phyloP scores from a whole-genome alignment of 2,113 vertebrate genomes.

The Antennarius striatus region DNA sequence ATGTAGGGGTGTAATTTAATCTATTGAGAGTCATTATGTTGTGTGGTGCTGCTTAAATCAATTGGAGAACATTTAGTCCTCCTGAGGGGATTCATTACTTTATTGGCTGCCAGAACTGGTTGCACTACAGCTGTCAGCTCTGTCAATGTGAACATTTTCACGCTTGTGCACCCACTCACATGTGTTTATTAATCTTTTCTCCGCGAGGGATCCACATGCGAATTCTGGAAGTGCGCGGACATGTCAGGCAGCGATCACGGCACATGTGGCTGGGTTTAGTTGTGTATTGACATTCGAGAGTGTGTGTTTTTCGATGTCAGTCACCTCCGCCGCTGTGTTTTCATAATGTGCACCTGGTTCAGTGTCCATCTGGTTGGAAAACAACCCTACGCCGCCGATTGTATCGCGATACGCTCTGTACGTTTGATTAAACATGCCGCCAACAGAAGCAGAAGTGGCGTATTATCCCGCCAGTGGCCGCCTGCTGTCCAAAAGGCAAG shows the following conservation, averaged over 20 bases:
- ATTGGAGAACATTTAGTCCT: constrained; percentile 30
- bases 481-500: constrained; percentile 18
- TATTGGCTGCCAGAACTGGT: constrained; percentile 16
- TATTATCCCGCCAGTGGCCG: not conserved
- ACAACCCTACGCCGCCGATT: not conserved
- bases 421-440: not conserved
- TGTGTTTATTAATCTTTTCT: constrained; percentile 25
- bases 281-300: constrained; percentile 23
- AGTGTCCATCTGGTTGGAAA: constrained; percentile 22
- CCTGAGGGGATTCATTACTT: constrained; percentile 29
- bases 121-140: constrained; percentile 15
- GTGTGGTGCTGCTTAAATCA: constrained; percentile 5
- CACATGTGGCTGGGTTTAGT: constrained; percentile 21
- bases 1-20: constrained; percentile 2
- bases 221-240: constrained; percentile 1
- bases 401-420: not conserved
- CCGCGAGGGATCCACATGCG: constrained; percentile 19
- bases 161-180: constrained; percentile 10
- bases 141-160: constrained; percentile 15
- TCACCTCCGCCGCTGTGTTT: constrained; percentile 36
- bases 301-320: constrained; percentile 52
- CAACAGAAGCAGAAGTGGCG: not conserved
- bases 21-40: not conserved
- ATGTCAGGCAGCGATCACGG: constrained; percentile 4
- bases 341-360: constrained; percentile 41